A percentile compares a stretch with the other conserved stretches of the same genome.
phyloP scores from a whole-genome alignment of 2,888 invertebrate genomes.

The Eulithis testata region DNA sequence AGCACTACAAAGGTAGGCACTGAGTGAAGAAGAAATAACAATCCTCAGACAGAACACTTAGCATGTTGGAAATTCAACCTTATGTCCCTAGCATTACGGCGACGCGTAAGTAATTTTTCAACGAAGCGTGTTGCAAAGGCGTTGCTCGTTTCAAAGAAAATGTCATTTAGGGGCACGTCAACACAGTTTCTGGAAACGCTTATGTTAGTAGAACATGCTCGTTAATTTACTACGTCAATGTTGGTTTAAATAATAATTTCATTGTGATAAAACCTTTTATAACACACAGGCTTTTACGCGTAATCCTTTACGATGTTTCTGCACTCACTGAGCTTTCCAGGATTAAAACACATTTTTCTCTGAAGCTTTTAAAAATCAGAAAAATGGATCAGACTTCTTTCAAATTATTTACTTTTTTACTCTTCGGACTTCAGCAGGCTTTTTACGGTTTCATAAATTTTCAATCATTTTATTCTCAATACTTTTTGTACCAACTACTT shows the following conservation, averaged over 20 bases:
- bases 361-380: not conserved
- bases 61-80: constrained; percentile 19
- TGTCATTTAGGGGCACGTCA: constrained; percentile 52
- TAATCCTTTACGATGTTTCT: not conserved
- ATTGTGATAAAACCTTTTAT: not conserved
- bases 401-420: not conserved
- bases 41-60: constrained; percentile 41
- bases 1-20: constrained; percentile 53
- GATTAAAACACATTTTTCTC: not conserved
- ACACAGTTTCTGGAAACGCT: constrained; percentile 51
- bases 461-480: too few relatives aligned
- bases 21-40: constrained; percentile 59
- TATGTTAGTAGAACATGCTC: constrained; percentile 43
- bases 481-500: too few relatives aligned
- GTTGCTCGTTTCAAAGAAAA: constrained; percentile 53
- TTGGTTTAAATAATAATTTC: constrained; percentile 24
- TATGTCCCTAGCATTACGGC: constrained; percentile 16
- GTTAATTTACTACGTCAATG: constrained; percentile 30
- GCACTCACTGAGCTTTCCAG: not conserved
- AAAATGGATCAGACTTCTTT: not conserved
- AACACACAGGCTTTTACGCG: constrained; percentile 1
- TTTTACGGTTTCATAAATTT: too few relatives aligned
- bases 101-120: constrained; percentile 16
- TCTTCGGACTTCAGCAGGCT: too few relatives aligned
- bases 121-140: constrained; percentile 38